Base-by-base conservation (phyloP, 2,888 invertebrate species). In the Melolontha melolontha region DNA sequence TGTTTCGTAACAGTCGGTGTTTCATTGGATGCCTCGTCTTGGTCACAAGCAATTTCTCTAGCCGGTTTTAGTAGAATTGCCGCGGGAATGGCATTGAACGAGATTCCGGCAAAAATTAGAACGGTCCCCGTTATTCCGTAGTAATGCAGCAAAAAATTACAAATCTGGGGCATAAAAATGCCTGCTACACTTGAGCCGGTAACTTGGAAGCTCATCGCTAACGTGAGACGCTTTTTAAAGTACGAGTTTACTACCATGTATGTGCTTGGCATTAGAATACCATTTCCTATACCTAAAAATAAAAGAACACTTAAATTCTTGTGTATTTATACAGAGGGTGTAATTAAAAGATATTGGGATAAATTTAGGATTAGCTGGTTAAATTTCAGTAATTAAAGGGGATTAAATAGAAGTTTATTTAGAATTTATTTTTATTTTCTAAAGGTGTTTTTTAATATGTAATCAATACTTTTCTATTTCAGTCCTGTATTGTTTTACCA, bases 221-320 rank as follows among this genome's bases (percentile, higher is more conserved):
- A 71, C 29, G 84, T 84, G 52, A 86, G 80, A 73, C 81, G 82
- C 73, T 83, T 81, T 55, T 82, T 82, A 74, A 86, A 86, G 70
- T 86, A 86, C 1, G 85, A 81, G 70, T 85, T 86, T 34, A 84
- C 77, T 0, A 86, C 85, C 52, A 86, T 75, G 70, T 81, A 83
- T 41, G 83, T 84, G 4, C 85, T 82, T 17, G 85, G 84, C 75
- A 82, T 81, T 47, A 84, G 72, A 42, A 85, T 81, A 34, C 84
- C 84, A 70, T 84, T 83, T 1, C 86, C 86, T 41, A 84, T 69
- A 47, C 86, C 86, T 86, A 75, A 59, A 22, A 80, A 79, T 65
- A 57, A 44, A 14, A 16, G 22, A 39, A 5, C 6, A 10, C 4
- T 22, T 34, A 10, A 2, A 34, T 34, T 34, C n/a, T 8, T 34